Evolutionary conservation across 2,797 vertebrate species (phyloP).

Genomic region (Dryobates pubescens): DNA sequence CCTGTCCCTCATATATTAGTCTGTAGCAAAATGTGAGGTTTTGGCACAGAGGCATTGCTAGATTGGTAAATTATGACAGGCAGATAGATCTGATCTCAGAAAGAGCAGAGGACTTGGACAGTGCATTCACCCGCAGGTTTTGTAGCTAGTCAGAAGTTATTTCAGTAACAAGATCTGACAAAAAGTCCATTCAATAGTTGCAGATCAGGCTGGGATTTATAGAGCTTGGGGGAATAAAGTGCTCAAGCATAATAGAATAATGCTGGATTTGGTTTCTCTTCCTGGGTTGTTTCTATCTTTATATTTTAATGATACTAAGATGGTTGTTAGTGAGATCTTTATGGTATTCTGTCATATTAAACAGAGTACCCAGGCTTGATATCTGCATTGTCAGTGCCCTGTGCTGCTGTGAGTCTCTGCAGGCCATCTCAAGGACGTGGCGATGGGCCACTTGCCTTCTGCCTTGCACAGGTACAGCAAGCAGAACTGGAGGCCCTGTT

Average conservation of each 20-base stretch:
- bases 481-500: not conserved
- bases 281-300: constrained; percentile 47
- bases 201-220: constrained; percentile 41
- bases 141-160: constrained; percentile 34
- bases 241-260: not conserved
- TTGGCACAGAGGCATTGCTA: not conserved
- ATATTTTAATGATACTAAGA: constrained; percentile 16
- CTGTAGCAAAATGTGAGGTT: not conserved
- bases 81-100: not conserved
- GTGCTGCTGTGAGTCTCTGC: fast-evolving
- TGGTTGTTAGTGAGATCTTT: constrained; percentile 32
- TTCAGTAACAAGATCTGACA: constrained; percentile 54
- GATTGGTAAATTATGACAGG: not conserved
- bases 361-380: not conserved
- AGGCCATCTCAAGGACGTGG: not conserved
- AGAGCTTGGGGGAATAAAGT: constrained; percentile 30
- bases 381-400: not conserved
- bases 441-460: not conserved
- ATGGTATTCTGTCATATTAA: constrained; percentile 27
- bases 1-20: fast-evolving
- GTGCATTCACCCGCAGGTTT: not conserved
- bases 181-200: constrained; percentile 43
- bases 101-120: not conserved
- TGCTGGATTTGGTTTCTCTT: constrained; percentile 12
- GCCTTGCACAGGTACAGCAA: not conserved